Evolutionary conservation across 2,888 invertebrate genomes (phyloP).

Genomic region (Habroteleia sp.): DNA sequence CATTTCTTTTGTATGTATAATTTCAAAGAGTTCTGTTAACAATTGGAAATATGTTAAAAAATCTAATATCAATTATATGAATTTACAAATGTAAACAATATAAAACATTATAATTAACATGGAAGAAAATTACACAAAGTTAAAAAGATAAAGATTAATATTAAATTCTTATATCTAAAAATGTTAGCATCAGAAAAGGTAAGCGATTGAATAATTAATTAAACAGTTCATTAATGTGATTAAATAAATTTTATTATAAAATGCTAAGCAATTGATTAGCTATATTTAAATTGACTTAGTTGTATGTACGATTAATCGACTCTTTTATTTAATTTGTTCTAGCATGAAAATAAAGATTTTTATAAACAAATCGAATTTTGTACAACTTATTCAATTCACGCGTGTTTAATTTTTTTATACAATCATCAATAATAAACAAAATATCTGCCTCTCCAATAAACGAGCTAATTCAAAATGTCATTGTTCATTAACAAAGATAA

Average conservation of each 20-base stretch:
- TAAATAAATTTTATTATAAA: conserved; percentile 48
- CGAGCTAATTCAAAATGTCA: too few species aligned
- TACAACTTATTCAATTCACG: conserved; percentile 18
- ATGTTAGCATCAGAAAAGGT: conserved; percentile 19
- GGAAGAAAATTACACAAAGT: too few species aligned
- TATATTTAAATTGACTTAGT: conserved; percentile 32
- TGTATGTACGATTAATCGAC: conserved; percentile 9
- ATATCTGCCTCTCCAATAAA: too few species aligned
- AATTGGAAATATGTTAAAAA: too few species aligned
- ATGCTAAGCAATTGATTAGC: conserved; percentile 28
- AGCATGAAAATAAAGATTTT: conserved; percentile 12
- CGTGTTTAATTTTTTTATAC: conserved; percentile 14
- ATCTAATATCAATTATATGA: too few species aligned
- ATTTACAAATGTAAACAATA: too few species aligned
- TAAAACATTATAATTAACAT: too few species aligned
- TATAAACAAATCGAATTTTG: conserved; percentile 21
- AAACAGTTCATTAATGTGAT: conserved; percentile 40
- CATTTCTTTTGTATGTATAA: too few species aligned
- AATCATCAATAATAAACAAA: too few species aligned
- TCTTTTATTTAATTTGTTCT: conserved; percentile 12
- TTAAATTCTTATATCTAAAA: conserved; percentile 1
- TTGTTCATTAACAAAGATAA: too few species aligned
- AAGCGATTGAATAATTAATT: conserved; percentile 25
- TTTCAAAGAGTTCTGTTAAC: too few species aligned
- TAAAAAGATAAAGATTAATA: too few species aligned